Evolutionary conservation across 2,888 invertebrate species (phyloP).

Genomic region (Erebia palarica): DNA sequence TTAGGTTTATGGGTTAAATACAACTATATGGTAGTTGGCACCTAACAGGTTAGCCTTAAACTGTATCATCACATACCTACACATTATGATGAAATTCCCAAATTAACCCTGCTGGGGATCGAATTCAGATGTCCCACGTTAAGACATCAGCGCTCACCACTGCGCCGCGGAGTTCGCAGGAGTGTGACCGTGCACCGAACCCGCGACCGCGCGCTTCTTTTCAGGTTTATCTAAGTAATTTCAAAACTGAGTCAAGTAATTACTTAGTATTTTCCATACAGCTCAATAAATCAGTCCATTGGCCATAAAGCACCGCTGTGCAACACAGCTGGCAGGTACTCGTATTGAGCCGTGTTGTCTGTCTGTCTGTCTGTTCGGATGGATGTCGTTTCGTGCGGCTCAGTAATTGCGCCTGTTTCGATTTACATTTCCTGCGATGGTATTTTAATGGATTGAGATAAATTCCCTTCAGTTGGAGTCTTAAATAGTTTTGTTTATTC

Average conservation of each 20-base stretch:
- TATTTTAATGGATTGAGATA: slow-evolving; percentile 17
- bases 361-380: slow-evolving; percentile 20
- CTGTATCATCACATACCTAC: neutral
- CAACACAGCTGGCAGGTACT: neutral
- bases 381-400: slow-evolving; percentile 18
- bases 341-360: slow-evolving; percentile 15
- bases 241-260: neutral
- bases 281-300: neutral
- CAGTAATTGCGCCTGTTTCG: slow-evolving; percentile 20
- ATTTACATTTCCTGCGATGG: slow-evolving; percentile 21
- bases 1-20: no score
- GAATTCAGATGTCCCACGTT: no score
- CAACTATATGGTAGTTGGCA: no score
- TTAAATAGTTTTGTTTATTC: slow-evolving; percentile 4
- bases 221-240: no score
- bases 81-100: no score
- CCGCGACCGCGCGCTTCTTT: no score
- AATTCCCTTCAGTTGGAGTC: neutral
- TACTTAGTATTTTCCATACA: neutral
- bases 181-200: no score
- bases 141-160: no score
- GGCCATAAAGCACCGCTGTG: neutral
- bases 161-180: no score
- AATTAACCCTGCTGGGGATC: no score
- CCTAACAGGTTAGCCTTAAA: no score